A percentile compares a stretch with the other conserved stretches of the same genome.
Conservation (phyloP, 2,888 invertebrate genomes). For the Rutpela maculata region DNA sequence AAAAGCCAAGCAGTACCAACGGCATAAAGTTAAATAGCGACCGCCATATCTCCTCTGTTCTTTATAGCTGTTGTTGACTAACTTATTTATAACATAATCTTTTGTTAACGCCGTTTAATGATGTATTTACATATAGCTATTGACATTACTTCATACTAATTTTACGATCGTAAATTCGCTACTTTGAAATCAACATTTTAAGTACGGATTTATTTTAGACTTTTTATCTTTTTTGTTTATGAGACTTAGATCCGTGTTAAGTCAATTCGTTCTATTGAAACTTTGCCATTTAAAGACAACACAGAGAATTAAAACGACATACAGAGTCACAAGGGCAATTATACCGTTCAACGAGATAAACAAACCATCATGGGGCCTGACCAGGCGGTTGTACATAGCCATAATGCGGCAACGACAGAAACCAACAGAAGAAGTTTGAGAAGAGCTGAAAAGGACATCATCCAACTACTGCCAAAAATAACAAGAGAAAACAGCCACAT, state of each 20-base stretch:
- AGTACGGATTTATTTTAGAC: neutral
- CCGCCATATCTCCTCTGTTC: conserved; percentile 45
- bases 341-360: no score
- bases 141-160: conserved; percentile 51
- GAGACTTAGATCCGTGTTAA: neutral
- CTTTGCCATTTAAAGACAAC: no score
- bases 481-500: no score
- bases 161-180: conserved; percentile 40
- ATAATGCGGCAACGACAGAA: no score
- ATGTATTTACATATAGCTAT: conserved; percentile 58
- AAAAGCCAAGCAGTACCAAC: conserved; percentile 56
- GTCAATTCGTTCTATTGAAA: neutral
- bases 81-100: conserved; percentile 62
- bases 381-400: no score
- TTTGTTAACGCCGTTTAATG: conserved; percentile 59
- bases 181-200: conserved; percentile 23
- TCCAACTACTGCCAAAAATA: no score
- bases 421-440: no score
- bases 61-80: conserved; percentile 55
- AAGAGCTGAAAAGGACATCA: no score
- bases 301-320: no score
- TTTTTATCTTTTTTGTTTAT: neutral
- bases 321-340: no score
- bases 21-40: conserved; percentile 49
- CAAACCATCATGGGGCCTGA: no score